Evolutionary conservation across 2,113 vertebrate species (phyloP).

Genomic region (Poeciliopsis retropinna): DNA sequence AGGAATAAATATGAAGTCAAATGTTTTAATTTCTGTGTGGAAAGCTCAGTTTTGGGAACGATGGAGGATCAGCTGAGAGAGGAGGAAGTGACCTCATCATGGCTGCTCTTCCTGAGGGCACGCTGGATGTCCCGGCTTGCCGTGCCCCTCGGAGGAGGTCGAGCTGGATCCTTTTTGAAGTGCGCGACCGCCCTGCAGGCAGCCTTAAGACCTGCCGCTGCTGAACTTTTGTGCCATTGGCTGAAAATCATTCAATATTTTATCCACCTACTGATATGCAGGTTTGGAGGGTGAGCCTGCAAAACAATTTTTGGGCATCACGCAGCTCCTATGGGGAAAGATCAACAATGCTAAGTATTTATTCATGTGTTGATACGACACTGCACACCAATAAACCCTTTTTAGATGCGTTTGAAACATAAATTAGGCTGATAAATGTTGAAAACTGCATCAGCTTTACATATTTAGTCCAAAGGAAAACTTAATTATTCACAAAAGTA

Average conservation of each 20-base stretch:
- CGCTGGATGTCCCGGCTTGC: conserved; percentile 59
- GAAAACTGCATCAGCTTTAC: neutral
- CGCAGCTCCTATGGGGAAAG: conserved; percentile 42
- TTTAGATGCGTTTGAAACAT: conserved; percentile 16
- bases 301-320: conserved; percentile 51
- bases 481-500: no score
- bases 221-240: conserved; percentile 77
- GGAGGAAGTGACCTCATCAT: conserved; percentile 70
- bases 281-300: conserved; percentile 60
- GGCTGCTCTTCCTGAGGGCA: conserved; percentile 54
- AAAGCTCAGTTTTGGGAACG: conserved; percentile 22
- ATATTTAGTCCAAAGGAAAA: neutral
- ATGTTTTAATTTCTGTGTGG: conserved; percentile 21
- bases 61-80: conserved; percentile 39
- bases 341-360: conserved; percentile 40
- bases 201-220: conserved; percentile 66
- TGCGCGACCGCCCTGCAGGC: conserved; percentile 69
- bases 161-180: conserved; percentile 68
- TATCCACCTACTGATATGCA: conserved; percentile 73
- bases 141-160: conserved; percentile 64
- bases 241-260: conserved; percentile 76
- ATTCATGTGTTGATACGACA: conserved; percentile 29
- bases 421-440: conserved; percentile 29
- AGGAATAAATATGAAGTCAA: conserved; percentile 36
- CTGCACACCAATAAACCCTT: conserved; percentile 6